These are phyloP conservation scores for Agonopterix heracliana DNA, from an alignment of 2,888 invertebrate genomes.

Conservation along the genomic window DNA sequence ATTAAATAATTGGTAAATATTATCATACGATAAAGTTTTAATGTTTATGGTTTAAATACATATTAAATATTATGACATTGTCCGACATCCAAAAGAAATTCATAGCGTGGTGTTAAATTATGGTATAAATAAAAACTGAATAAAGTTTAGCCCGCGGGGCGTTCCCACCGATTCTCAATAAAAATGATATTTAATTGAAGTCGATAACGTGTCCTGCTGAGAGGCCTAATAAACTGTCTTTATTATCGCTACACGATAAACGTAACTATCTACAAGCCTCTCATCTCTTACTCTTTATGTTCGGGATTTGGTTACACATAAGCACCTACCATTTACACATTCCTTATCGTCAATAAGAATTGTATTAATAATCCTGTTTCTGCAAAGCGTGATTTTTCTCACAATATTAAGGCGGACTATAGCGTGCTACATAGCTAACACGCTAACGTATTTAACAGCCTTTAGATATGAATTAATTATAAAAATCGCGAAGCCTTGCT, in stretches of 20 bases:
- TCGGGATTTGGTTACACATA: constrained; percentile 26
- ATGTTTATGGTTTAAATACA: not conserved
- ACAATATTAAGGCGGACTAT: too few relatives aligned
- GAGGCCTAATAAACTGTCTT: constrained; percentile 69
- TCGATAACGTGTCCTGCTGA: constrained; percentile 64
- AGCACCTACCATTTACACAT: not conserved
- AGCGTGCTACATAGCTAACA: too few relatives aligned
- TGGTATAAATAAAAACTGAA: constrained; percentile 42
- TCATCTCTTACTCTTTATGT: constrained; percentile 20
- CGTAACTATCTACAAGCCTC: constrained; percentile 34
- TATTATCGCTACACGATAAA: constrained; percentile 65
- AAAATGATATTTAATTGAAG: constrained; percentile 74
- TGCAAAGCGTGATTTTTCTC: too few relatives aligned
- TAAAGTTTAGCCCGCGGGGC: constrained; percentile 45
- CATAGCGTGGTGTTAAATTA: constrained; percentile 32
- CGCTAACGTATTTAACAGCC: constrained; percentile 1
- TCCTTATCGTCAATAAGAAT: too few relatives aligned
- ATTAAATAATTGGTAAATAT: constrained; percentile 43
- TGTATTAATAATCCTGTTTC: too few relatives aligned
- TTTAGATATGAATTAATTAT: constrained; percentile 23
- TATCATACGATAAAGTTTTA: constrained; percentile 9
- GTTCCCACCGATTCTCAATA: constrained; percentile 63
- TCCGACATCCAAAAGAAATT: constrained; percentile 30
- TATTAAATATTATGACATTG: constrained; percentile 25
- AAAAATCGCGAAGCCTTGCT: constrained; percentile 26